A percentile compares a stretch with the other conserved stretches of the same genome.
phyloP scores from a whole-genome alignment of 2,113 vertebrate species.

The Pipra filicauda region DNA sequence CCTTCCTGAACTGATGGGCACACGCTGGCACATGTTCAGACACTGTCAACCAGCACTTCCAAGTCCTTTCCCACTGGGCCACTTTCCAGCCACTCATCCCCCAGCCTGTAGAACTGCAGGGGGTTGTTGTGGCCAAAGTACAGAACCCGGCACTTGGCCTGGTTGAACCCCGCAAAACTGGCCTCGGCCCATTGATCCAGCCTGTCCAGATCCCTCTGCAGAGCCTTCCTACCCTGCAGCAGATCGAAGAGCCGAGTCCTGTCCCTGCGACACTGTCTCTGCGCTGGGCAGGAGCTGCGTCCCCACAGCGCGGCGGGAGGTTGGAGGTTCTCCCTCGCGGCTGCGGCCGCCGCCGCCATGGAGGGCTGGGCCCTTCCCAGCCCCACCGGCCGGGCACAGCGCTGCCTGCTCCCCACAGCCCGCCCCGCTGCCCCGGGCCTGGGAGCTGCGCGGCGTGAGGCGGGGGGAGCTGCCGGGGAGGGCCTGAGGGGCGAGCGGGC shows the following conservation, averaged over 20 bases:
- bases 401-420: too few relatives aligned
- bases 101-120: background rate
- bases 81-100: too few relatives aligned
- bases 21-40: background rate
- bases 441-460: rapidly evolving
- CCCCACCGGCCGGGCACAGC: too few relatives aligned
- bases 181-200: background rate
- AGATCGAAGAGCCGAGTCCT: rapidly evolving
- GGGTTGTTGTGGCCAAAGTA: too few relatives aligned
- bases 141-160: too few relatives aligned
- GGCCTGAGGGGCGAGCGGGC: rapidly evolving
- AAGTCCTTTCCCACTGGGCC: background rate
- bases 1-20: background rate
- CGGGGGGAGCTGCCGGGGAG: rapidly evolving
- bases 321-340: rapidly evolving
- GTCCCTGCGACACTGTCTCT: rapidly evolving
- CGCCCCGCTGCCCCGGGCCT: rapidly evolving
- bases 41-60: background rate
- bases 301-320: rapidly evolving
- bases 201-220: background rate
- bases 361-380: rapidly evolving
- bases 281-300: rapidly evolving
- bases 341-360: rapidly evolving
- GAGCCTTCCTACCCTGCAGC: background rate
- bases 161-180: background rate